These are phyloP conservation scores for Cheilosia scutellata DNA, from an alignment of 2,888 invertebrate genomes.

Conservation along the genomic window DNA sequence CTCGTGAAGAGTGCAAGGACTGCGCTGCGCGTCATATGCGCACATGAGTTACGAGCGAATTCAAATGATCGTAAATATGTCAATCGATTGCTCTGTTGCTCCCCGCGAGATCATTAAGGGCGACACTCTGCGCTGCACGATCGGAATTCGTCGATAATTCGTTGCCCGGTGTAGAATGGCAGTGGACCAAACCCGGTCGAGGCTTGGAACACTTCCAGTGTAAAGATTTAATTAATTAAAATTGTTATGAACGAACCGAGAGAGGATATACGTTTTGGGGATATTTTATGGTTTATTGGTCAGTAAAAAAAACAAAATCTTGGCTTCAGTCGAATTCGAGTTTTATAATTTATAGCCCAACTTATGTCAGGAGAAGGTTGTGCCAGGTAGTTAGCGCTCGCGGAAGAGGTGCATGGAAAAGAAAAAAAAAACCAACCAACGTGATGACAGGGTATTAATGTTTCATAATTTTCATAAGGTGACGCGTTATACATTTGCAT, in stretches of 20 bases:
- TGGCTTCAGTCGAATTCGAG: conserved; percentile 53
- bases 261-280: conserved; percentile 57
- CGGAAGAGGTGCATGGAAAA: conserved; percentile 26
- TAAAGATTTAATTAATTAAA: conserved; percentile 76
- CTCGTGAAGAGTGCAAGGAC: conserved; percentile 23
- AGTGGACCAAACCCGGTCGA: conserved; percentile 14
- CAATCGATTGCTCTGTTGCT: conserved; percentile 52
- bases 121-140: conserved; percentile 63
- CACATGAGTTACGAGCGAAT: conserved; percentile 72
- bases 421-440: conserved; percentile 40
- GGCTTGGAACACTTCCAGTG: conserved; percentile 64
- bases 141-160: conserved; percentile 73
- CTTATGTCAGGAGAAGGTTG: conserved; percentile 50
- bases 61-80: conserved; percentile 76
- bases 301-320: conserved; percentile 34
- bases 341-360: conserved; percentile 67
- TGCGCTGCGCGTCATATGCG: conserved; percentile 77
- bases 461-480: conserved; percentile 75
- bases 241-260: conserved; percentile 68
- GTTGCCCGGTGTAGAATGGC: conserved; percentile 8
- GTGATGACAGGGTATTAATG: conserved; percentile 76
- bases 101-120: conserved; percentile 71
- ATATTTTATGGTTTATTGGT: conserved; percentile 75
- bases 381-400: conserved; percentile 66
- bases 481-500: conserved; percentile 76